A percentile compares a stretch with the other conserved stretches of the same genome.
These are phyloP conservation scores for Phocoena phocoena DNA, from an alignment of 2,113 vertebrate genomes.

Conservation along the genomic window DNA sequence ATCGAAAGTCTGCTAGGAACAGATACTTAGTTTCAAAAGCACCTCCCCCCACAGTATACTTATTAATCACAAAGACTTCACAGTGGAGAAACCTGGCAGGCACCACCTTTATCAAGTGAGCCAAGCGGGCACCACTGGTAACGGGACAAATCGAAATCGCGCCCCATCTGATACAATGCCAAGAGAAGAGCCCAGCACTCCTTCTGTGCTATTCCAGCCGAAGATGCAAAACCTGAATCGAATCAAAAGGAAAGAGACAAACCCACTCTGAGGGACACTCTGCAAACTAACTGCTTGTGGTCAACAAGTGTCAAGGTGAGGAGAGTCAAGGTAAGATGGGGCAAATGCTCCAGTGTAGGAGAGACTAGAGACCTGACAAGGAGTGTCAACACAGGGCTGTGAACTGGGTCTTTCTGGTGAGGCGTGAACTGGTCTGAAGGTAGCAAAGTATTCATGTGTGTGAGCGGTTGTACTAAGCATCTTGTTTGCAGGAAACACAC, in stretches of 20 bases:
- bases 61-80: background rate
- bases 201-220: background rate
- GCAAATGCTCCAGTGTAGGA: rapidly evolving
- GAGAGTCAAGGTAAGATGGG: background rate
- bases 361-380: background rate
- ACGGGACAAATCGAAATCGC: background rate
- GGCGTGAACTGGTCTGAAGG: background rate
- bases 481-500: background rate
- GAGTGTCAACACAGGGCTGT: background rate
- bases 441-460: rapidly evolving
- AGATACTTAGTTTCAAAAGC: background rate
- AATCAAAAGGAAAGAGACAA: background rate
- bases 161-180: background rate
- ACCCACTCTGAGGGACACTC: background rate
- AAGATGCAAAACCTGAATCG: background rate
- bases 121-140: background rate
- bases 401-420: background rate
- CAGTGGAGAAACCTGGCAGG: background rate
- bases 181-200: too few species aligned
- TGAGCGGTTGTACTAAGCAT: too few species aligned
- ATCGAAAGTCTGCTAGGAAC: background rate
- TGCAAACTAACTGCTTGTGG: background rate
- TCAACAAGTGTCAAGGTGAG: background rate
- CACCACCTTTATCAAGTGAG: background rate
- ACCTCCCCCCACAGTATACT: background rate